Conservation (phyloP, 2,797 vertebrate genomes). For the Amblyraja radiata region DNA sequence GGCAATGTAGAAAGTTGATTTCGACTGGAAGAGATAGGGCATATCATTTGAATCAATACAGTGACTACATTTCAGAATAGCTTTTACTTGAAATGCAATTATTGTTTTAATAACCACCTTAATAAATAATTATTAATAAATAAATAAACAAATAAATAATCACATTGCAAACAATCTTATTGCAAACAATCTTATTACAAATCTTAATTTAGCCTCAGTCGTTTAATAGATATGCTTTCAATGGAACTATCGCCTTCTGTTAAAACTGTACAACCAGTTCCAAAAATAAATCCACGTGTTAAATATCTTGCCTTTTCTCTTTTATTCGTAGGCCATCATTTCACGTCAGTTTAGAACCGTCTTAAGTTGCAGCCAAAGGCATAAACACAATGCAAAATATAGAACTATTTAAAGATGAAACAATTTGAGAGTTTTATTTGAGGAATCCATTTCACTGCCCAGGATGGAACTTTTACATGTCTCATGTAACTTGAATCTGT, state of each 20-base stretch:
- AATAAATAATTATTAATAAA: too few species aligned
- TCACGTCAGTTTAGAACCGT: neutral
- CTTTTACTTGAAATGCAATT: neutral
- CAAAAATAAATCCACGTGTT: neutral
- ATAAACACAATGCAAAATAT: neutral
- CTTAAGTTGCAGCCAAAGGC: neutral
- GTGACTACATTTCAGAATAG: neutral
- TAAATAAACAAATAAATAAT: too few species aligned
- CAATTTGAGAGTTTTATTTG: neutral
- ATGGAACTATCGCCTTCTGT: neutral
- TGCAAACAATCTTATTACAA: neutral
- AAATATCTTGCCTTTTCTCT: neutral
- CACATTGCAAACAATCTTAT: too few species aligned
- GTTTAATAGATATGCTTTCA: neutral
- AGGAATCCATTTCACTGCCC: neutral
- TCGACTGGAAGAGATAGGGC: constrained; percentile 66
- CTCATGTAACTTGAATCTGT: neutral
- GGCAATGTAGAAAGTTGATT: constrained; percentile 86
- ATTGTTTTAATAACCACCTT: neutral
- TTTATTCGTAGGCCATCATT: neutral
- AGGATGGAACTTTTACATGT: neutral
- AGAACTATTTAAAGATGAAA: neutral
- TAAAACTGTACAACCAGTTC: neutral
- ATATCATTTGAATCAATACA: neutral
- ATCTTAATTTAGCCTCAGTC: neutral